A percentile compares a stretch with the other conserved stretches of the same genome.
phyloP scores from a whole-genome alignment of 2,113 vertebrate species.

The Ochotona curzoniae region DNA sequence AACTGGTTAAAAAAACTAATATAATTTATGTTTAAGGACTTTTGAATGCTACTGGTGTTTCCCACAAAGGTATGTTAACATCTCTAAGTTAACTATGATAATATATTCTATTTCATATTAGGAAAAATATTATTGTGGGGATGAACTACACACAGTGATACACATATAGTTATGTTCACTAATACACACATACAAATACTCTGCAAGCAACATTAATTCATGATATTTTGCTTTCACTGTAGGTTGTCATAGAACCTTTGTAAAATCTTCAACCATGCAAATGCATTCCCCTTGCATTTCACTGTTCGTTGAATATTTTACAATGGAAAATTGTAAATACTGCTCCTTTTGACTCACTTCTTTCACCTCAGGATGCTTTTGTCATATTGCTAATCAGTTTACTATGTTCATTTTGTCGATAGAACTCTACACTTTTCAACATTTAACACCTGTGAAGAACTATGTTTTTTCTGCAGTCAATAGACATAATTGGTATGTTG shows the following conservation, averaged over 20 bases:
- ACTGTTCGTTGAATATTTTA: constrained; percentile 15
- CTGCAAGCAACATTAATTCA: not conserved
- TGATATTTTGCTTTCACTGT: not conserved
- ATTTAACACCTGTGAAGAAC: constrained; percentile 61
- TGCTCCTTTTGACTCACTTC: constrained; percentile 46
- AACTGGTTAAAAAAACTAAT: constrained; percentile 1
- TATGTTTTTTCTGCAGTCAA: constrained; percentile 12
- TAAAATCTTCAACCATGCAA: not conserved
- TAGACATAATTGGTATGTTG: not conserved
- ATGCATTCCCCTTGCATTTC: not conserved
- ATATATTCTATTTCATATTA: not conserved
- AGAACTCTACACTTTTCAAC: constrained; percentile 63
- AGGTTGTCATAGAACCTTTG: not conserved
- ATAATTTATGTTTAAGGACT: not conserved
- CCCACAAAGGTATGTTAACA: not conserved
- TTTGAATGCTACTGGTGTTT: not conserved
- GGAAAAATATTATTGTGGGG: not conserved
- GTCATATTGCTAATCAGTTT: constrained; percentile 70
- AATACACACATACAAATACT: not conserved
- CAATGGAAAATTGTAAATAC: constrained; percentile 28
- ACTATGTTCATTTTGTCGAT: constrained; percentile 59
- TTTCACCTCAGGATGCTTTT: constrained; percentile 58
- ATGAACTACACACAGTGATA: not conserved
- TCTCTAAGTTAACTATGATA: not conserved
- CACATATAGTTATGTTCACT: not conserved